phyloP scores from a whole-genome alignment of 2,113 vertebrate species.

The Riparia riparia region DNA sequence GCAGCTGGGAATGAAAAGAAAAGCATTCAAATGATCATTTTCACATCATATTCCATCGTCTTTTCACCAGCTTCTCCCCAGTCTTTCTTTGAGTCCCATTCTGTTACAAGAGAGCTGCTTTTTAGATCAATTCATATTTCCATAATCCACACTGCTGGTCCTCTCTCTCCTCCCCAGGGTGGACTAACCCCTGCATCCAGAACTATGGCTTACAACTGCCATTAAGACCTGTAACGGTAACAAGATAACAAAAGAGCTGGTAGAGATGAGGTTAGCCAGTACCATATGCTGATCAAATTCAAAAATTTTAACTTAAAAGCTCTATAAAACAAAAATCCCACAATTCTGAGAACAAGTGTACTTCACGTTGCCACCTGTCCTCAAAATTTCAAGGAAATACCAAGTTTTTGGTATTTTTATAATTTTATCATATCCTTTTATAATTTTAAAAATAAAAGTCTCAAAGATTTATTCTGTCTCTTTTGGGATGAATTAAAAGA shows the following conservation, averaged over 20 bases:
- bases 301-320: slow-evolving; percentile 65
- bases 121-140: slow-evolving; percentile 99
- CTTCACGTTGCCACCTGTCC: slow-evolving; percentile 14
- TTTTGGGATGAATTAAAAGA: background rate
- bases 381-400: background rate
- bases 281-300: slow-evolving; percentile 92
- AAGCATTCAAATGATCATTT: slow-evolving; percentile 88
- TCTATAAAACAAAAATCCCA: slow-evolving; percentile 80
- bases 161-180: slow-evolving; percentile 90
- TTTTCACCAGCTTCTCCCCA: slow-evolving; percentile 87
- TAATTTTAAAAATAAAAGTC: background rate
- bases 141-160: slow-evolving; percentile 99
- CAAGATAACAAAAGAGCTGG: slow-evolving; percentile 92
- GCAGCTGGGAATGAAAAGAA: slow-evolving; percentile 93
- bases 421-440: background rate
- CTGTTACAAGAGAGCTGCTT: slow-evolving; percentile 83
- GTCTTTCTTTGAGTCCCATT: slow-evolving; percentile 92
- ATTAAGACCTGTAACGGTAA: slow-evolving; percentile 96
- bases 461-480: background rate
- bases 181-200: slow-evolving; percentile 92
- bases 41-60: slow-evolving; percentile 89
- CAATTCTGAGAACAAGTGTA: slow-evolving; percentile 77
- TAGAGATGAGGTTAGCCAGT: slow-evolving; percentile 85
- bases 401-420: background rate
- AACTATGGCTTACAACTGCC: slow-evolving; percentile 97